Evolutionary conservation across 64 coral and sea anemone species (phyloP).

Genomic region (Hydrozoanthus tunicans): DNA sequence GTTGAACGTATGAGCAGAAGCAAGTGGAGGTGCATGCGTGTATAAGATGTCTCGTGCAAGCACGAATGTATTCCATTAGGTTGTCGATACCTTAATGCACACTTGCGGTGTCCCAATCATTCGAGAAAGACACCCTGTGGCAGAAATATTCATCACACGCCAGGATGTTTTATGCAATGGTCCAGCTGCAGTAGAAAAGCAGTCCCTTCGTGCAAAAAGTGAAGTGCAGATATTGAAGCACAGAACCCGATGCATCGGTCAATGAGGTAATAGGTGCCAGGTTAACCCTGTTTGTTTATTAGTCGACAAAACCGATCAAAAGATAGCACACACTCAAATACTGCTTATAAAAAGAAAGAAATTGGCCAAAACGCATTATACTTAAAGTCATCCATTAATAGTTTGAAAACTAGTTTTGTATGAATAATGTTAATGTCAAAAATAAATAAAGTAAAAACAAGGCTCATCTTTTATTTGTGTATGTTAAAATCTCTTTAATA

Average conservation of each 20-base stretch:
- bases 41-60: too few species aligned
- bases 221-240: not conserved
- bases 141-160: not conserved
- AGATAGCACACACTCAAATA: too few species aligned
- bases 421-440: too few species aligned
- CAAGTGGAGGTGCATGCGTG: slow-evolving; percentile 20
- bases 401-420: too few species aligned
- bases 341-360: too few species aligned
- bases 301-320: too few species aligned
- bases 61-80: not conserved
- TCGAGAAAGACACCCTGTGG: not conserved
- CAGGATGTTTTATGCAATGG: not conserved
- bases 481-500: too few species aligned
- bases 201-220: not conserved
- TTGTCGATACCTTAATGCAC: not conserved
- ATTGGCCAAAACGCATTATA: too few species aligned
- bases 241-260: not conserved
- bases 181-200: not conserved
- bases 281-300: not conserved
- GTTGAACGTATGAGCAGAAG: too few species aligned
- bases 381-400: too few species aligned
- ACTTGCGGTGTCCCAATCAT: not conserved
- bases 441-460: too few species aligned
- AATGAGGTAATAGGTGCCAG: not conserved
- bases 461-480: too few species aligned